These are phyloP conservation scores for Vanessa atalanta DNA, from an alignment of 1,140 invertebrate species.

Conservation along the genomic window DNA sequence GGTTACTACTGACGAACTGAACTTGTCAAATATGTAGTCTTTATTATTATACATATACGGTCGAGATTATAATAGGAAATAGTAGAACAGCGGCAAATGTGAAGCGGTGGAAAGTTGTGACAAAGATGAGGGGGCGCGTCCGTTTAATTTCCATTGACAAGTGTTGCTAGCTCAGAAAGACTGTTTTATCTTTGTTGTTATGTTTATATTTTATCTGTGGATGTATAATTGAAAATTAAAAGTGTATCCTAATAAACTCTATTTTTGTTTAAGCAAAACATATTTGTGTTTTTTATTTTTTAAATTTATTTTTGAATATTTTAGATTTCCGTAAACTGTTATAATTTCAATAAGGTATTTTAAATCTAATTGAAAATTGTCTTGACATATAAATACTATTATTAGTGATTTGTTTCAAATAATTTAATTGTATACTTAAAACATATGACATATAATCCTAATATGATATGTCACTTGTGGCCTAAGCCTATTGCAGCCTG, in stretches of 20 bases:
- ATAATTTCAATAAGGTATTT: no score
- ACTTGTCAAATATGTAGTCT: neutral
- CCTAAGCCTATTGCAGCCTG: neutral
- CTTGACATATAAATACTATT: no score
- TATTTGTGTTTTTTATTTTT: constrained; percentile 26
- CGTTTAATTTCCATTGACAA: constrained; percentile 62
- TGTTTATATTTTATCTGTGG: neutral
- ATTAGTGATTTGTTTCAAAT: no score
- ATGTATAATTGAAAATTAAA: neutral
- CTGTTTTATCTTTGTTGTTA: constrained; percentile 30
- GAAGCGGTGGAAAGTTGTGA: constrained; percentile 38
- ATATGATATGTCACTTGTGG: neutral
- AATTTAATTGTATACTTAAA: no score
- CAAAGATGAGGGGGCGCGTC: constrained; percentile 55
- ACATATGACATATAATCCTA: neutral
- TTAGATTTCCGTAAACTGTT: no score
- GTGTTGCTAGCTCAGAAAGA: constrained; percentile 41
- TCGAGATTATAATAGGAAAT: neutral
- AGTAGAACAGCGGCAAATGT: neutral
- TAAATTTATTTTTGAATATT: neutral
- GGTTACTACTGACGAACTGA: neutral
- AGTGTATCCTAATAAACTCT: no score
- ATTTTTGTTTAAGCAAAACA: constrained; percentile 9
- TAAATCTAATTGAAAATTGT: no score
- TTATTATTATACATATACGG: constrained; percentile 10